Base-by-base conservation (phyloP, 2,113 vertebrate genomes). In the Morone saxatilis region DNA sequence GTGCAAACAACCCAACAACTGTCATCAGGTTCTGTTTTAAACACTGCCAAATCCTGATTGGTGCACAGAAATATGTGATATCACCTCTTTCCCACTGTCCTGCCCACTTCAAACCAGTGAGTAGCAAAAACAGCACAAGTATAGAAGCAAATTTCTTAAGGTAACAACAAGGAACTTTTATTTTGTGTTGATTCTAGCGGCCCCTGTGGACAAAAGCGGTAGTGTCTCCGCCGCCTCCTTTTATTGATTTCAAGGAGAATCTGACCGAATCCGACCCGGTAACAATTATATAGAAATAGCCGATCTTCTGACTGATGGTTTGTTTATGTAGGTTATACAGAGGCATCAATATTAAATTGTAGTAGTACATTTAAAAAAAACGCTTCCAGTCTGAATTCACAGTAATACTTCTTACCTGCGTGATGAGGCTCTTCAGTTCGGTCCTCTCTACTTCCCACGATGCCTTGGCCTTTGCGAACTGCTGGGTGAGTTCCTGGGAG, bases 381-480 rank as follows among this genome's bases (percentile, higher is more conserved):
- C 31, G 31, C 14, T 38, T 25, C 0, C 8, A 0, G n/a, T 80
- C 9, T 10, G 4, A 43, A 20, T 61, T 43, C 12, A 63, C 7
- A 45, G 31, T 22, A 54, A 6, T 10, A 7, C 3, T 22, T 53
- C 69, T 41, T 81, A 99, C 98, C 96, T 98, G 98, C 19, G 96
- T 69, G 0, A 97, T 92, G 76, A 96, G 95, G 91, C 96, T 96
- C 94, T 97, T 97, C 71, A 98, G 96, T 89, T 99, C 97, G 0
- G 96, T 95, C 0, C 97, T 95, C 91, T 99, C 98, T 31, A 98
- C 96, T 91, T 99, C 98, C 98, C 98, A 99, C 75, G 97, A 95
- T 63, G 98, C 97, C 91, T 99, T 99, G 92, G 98, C 98, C 79
- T 97, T 97, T 80, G 97, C 97, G 22, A 99, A 99, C 91, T 99